phyloP scores from a whole-genome alignment of 2,888 invertebrate genomes.

The Nephrotoma flavescens region DNA sequence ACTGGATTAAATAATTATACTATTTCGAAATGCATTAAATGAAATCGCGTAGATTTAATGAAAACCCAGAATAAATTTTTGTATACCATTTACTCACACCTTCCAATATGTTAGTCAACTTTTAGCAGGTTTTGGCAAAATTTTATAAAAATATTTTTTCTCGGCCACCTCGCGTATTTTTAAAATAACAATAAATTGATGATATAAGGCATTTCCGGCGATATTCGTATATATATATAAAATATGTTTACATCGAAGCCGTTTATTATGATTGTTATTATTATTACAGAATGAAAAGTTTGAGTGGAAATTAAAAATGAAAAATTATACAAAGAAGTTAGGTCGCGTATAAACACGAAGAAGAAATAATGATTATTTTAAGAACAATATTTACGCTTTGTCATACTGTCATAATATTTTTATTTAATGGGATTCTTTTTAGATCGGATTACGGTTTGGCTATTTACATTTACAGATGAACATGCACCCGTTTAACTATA shows the following conservation, averaged over 20 bases:
- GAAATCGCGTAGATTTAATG: no score
- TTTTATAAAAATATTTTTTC: not conserved
- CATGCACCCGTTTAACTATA: not conserved
- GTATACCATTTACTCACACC: not conserved
- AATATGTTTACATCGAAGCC: not conserved
- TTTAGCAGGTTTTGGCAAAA: not conserved
- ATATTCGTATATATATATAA: not conserved
- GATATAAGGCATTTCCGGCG: not conserved
- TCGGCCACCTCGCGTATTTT: not conserved
- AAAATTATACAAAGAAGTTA: not conserved
- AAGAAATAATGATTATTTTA: not conserved
- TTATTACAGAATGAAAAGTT: not conserved
- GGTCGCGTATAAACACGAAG: not conserved
- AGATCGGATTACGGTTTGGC: not conserved
- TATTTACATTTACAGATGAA: not conserved
- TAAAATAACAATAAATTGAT: not conserved
- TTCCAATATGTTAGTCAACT: not conserved
- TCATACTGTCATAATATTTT: not conserved
- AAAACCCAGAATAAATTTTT: not conserved
- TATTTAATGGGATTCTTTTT: not conserved
- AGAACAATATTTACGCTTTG: not conserved
- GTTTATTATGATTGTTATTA: not conserved
- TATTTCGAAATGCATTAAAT: not conserved
- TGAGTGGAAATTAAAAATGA: not conserved
- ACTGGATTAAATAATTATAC: not conserved